These are phyloP conservation scores for Emberiza fucata DNA, from an alignment of 2,113 vertebrate species.

Conservation along the genomic window DNA sequence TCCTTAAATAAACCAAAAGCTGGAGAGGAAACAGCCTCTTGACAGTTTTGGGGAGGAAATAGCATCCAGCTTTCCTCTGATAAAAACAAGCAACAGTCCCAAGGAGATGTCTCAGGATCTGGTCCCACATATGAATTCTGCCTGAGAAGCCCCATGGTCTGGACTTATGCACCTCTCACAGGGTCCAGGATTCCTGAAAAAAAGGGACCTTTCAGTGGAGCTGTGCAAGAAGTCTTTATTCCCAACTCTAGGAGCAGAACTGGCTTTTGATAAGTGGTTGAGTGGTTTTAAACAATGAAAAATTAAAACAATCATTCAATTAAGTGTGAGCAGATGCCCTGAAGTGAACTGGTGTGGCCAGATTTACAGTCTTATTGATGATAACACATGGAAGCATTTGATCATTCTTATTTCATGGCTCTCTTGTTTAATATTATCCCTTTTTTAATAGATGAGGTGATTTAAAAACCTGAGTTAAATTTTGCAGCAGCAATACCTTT, in stretches of 20 bases:
- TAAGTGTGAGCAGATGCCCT: constrained; percentile 51
- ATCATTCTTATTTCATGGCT: constrained; percentile 46
- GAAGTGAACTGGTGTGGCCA: constrained; percentile 45
- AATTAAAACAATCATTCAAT: constrained; percentile 65
- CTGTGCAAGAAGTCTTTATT: not conserved
- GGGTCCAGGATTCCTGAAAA: not conserved
- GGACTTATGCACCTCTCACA: not conserved
- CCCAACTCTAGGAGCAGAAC: not conserved
- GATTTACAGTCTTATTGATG: constrained; percentile 48
- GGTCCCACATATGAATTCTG: not conserved
- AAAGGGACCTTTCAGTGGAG: not conserved
- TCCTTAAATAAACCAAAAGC: not conserved
- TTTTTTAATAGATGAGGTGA: constrained; percentile 1
- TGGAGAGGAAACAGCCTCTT: not conserved
- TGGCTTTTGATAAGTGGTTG: constrained; percentile 43
- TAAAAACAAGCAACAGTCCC: not conserved
- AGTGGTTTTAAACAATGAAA: constrained; percentile 66
- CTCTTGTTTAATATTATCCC: constrained; percentile 30
- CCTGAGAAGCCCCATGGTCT: not conserved
- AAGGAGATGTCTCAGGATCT: not conserved
- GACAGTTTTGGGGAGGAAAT: not conserved
- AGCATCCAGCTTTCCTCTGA: not conserved
- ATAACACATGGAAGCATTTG: constrained; percentile 22
- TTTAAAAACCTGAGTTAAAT: not conserved
- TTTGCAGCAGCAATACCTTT: not conserved